These are phyloP conservation scores for Acleris laterana DNA, from an alignment of 2,888 invertebrate species.

Conservation along the genomic window DNA sequence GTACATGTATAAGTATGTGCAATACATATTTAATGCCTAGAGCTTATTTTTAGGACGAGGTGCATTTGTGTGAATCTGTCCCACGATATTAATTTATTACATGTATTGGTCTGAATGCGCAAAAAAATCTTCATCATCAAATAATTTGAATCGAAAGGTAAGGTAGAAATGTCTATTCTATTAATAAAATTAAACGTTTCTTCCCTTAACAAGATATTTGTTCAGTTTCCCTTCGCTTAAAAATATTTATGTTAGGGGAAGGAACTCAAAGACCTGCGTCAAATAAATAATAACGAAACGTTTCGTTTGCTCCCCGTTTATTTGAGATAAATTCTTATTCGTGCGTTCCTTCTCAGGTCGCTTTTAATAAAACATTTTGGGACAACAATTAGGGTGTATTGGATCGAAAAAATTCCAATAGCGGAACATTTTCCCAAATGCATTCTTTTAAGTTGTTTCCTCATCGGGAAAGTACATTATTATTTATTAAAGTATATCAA, in stretches of 20 bases:
- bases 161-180: no score
- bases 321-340: constrained; percentile 1
- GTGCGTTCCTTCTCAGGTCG: neutral
- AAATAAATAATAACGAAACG: constrained; percentile 19
- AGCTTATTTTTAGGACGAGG: no score
- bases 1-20: no score
- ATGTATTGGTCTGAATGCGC: no score
- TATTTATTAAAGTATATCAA: no score
- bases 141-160: no score
- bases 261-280: constrained; percentile 18
- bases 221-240: constrained; percentile 2
- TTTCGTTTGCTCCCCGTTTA: constrained; percentile 12
- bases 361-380: neutral
- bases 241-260: constrained; percentile 23
- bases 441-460: no score
- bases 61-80: no score
- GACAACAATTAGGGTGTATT: neutral
- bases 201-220: constrained; percentile 1
- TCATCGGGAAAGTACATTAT: no score
- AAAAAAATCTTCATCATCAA: no score
- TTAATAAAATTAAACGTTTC: constrained; percentile 10
- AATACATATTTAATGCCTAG: no score
- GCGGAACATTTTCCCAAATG: neutral
- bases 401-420: constrained; percentile 2
- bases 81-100: no score